A percentile compares a stretch with the other conserved stretches of the same genome.
These are phyloP conservation scores for Asbolus verrucosus DNA, from an alignment of 1,140 invertebrate species.

Conservation along the genomic window DNA sequence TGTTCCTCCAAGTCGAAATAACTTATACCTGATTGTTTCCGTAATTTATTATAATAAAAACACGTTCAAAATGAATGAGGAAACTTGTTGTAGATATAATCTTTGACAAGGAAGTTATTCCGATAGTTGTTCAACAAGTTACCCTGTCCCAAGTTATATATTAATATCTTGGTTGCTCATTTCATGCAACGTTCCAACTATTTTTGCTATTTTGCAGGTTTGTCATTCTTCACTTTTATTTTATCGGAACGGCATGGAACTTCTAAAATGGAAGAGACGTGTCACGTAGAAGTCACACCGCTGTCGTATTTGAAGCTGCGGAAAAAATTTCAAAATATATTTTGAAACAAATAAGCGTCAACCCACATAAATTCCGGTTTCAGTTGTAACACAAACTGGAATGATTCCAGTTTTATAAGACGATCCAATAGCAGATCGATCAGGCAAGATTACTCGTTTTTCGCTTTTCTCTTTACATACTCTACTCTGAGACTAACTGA, in stretches of 20 bases:
- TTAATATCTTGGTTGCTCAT: no score
- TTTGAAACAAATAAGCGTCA: conserved; percentile 2
- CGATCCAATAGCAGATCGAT: conserved; percentile 35
- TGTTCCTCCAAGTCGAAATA: not conserved
- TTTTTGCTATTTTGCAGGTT: not conserved
- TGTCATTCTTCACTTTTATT: no score
- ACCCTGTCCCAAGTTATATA: not conserved
- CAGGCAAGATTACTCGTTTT: not conserved
- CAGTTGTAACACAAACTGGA: conserved; percentile 6
- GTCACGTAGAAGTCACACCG: no score
- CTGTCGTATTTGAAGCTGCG: no score
- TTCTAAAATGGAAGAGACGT: no score
- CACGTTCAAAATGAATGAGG: no score
- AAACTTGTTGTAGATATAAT: conserved; percentile 17
- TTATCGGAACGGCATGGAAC: no score
- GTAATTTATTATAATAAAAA: conserved; percentile 36
- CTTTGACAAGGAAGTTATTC: conserved; percentile 17
- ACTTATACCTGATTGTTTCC: conserved; percentile 24
- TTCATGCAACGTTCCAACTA: conserved; percentile 7
- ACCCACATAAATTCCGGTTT: not conserved
- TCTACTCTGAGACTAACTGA: conserved; percentile 8
- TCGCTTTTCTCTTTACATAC: conserved; percentile 31
- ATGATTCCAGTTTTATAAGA: conserved; percentile 18
- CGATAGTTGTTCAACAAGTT: conserved; percentile 29
- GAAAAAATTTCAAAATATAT: not conserved